A percentile compares a stretch with the other conserved stretches of the same genome.
These are phyloP conservation scores for Catalaphyllia jardinei DNA, from an alignment of 64 coral and sea anemone species.

Conservation along the genomic window DNA sequence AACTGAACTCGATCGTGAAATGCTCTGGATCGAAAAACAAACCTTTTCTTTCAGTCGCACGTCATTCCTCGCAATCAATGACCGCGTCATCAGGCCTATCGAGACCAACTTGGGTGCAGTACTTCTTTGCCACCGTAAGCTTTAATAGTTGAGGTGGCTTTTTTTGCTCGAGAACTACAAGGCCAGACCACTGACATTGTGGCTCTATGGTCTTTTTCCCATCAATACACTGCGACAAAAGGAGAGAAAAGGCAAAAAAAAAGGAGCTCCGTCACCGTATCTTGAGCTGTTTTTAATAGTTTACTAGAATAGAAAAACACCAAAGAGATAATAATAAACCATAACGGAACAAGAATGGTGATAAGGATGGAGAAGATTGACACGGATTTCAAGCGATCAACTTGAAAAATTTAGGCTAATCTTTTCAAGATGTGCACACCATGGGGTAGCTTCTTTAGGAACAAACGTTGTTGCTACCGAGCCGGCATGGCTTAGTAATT, in stretches of 20 bases:
- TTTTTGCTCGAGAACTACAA: background rate
- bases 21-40: background rate
- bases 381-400: too few species aligned
- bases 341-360: too few species aligned
- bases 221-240: slow-evolving; percentile 26
- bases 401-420: too few species aligned
- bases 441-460: too few species aligned
- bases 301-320: too few species aligned
- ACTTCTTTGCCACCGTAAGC: slow-evolving; percentile 12
- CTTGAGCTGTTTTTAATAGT: background rate
- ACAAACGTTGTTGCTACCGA: too few species aligned
- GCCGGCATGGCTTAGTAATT: too few species aligned
- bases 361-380: too few species aligned
- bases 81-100: background rate
- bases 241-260: background rate
- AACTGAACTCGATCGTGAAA: too few species aligned
- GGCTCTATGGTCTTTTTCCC: slow-evolving; percentile 26
- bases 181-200: slow-evolving; percentile 26
- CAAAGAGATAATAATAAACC: too few species aligned
- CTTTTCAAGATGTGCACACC: too few species aligned
- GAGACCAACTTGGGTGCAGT: background rate
- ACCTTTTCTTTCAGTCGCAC: background rate
- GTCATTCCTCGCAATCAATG: background rate
- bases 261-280: background rate
- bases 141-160: background rate